phyloP scores from a whole-genome alignment of 2,888 invertebrate species.

The Heliconius ethilla region DNA sequence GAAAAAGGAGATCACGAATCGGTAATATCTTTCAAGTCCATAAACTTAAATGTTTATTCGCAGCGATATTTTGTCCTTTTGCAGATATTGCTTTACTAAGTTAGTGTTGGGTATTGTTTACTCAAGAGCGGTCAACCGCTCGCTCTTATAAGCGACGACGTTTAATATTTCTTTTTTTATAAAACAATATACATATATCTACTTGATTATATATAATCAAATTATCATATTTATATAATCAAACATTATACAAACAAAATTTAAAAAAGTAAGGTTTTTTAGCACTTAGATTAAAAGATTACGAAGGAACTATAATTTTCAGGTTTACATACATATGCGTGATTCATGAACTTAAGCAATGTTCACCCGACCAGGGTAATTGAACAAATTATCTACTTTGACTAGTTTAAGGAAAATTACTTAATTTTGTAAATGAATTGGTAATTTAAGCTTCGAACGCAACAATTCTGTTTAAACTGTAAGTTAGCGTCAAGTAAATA shows the following conservation, averaged over 20 bases:
- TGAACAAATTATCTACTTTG: conserved; percentile 18
- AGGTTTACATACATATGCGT: conserved; percentile 21
- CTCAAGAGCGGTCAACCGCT: conserved; percentile 25
- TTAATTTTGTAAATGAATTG: conserved; percentile 21
- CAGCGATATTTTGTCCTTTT: conserved; percentile 81
- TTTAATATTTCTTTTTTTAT: not conserved
- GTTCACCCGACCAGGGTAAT: conserved; percentile 10
- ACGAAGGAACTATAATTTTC: not conserved
- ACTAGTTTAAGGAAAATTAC: conserved; percentile 20
- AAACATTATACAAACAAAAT: not conserved
- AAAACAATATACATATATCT: no score
- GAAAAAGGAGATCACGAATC: conserved; percentile 82
- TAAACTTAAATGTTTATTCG: conserved; percentile 82
- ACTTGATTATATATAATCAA: not conserved
- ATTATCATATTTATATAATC: not conserved
- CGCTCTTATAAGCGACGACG: not conserved
- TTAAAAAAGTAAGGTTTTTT: not conserved
- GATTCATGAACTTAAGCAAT: conserved; percentile 23
- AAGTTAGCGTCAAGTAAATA: conserved; percentile 15
- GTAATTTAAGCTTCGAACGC: not conserved
- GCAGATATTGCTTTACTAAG: conserved; percentile 77
- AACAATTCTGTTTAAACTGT: not conserved
- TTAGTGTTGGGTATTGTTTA: conserved; percentile 54
- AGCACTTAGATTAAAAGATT: not conserved
- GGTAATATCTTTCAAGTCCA: conserved; percentile 82